Base-by-base conservation (phyloP, 2,888 invertebrate genomes). In the Andrena haemorrhoa region DNA sequence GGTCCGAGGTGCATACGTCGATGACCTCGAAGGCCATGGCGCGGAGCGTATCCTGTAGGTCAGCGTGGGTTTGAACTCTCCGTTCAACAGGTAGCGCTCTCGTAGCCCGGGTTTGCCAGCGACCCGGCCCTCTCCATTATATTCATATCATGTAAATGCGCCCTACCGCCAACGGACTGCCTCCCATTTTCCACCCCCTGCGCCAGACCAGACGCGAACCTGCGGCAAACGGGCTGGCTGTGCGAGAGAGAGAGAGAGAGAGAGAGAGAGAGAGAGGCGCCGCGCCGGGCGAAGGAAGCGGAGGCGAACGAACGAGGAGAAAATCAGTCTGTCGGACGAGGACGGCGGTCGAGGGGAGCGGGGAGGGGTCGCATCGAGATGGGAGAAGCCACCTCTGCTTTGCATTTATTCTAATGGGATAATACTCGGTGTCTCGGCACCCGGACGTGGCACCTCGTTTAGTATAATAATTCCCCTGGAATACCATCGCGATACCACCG, bases 91-190 rank as follows among this genome's bases (percentile, higher is more conserved):
- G 93, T 93, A 93, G 93, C 90, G 91, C 86, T 91, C 84, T 88
- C 87, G 73, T 75, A 83, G 88, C 70, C 75, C 88, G 89, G 88
- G 87, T 89, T 84, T 83, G 85, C 87, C 89, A 72, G 85, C 88
- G 85, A 88, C 87, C 86, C 90, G 88, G 83, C 91, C 90, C 92
- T 92, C 93, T 92, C 91, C 91, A 93, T 93, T 93, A 93, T 93
- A 93, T 93, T 93, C 93, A 93, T 93, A 93, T 93, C 92, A 93
- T 93, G 93, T 92, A 93, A 93, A 93, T 93, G 92, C 85, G 90
- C 88, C 86, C 90, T 87, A 84, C 88, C 86, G 86, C 87, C 85
- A 41, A 84, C 79, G 75, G 23, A 80, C 87, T 85, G 82, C 73
- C 85, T 85, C 80, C 83, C 86, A 84, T 89, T 90, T 90, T 84